A percentile compares a stretch with the other conserved stretches of the same genome.
These are phyloP conservation scores for Vesta saturnalis DNA, from an alignment of 2,888 invertebrate species.

Conservation along the genomic window DNA sequence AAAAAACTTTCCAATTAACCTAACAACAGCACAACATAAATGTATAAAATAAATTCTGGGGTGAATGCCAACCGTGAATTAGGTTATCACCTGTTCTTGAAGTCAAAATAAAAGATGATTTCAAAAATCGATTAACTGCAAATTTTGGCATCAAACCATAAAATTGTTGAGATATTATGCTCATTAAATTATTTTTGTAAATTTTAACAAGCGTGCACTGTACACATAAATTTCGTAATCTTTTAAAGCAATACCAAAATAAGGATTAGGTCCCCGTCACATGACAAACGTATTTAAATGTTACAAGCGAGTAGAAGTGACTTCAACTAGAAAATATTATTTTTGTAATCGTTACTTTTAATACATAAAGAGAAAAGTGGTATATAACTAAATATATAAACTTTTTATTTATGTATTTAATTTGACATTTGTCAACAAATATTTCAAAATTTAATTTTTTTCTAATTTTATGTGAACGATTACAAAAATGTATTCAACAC, in stretches of 20 bases:
- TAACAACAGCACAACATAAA: no score
- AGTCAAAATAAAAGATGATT: not conserved
- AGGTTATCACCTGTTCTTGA: slow-evolving; percentile 1
- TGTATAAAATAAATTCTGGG: not conserved
- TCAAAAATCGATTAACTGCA: not conserved
- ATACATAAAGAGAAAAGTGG: no score
- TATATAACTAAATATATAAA: no score
- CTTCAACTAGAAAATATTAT: no score
- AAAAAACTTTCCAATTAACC: not conserved
- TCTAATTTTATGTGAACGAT: no score
- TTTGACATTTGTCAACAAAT: no score
- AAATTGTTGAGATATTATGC: not conserved
- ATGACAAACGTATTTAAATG: no score
- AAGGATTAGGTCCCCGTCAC: not conserved
- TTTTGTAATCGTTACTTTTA: no score
- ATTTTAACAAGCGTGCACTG: not conserved
- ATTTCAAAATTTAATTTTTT: no score
- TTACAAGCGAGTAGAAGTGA: no score
- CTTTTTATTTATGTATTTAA: no score
- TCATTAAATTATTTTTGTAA: not conserved
- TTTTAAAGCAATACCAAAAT: not conserved
- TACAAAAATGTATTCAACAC: no score
- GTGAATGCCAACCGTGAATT: not conserved
- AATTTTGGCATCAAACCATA: not conserved
- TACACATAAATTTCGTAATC: not conserved